Percentiles rank a stretch among this genome's conserved stretches.
These are phyloP conservation scores for Teleiodes luculella DNA, from an alignment of 2,888 invertebrate species.

Conservation along the genomic window DNA sequence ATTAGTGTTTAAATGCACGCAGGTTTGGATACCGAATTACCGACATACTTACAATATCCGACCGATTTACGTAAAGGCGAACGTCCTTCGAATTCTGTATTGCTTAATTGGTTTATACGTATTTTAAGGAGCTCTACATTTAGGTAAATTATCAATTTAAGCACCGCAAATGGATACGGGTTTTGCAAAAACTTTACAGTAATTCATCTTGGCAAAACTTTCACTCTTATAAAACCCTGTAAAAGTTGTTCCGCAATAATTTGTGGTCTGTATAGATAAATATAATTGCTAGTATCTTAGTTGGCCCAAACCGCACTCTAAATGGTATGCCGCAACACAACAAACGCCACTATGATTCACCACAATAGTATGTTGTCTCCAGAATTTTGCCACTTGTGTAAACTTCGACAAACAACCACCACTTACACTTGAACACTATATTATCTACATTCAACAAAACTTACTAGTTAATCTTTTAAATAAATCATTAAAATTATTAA, in stretches of 20 bases:
- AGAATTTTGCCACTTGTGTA: conserved; percentile 30
- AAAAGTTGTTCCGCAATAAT: too few relatives aligned
- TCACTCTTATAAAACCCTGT: neutral
- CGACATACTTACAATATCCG: conserved; percentile 35
- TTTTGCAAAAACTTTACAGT: too few relatives aligned
- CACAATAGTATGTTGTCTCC: conserved; percentile 29
- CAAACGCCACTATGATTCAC: conserved; percentile 11
- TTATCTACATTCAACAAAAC: conserved; percentile 24
- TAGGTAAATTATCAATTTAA: too few relatives aligned
- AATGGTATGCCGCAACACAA: conserved; percentile 20
- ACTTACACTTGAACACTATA: neutral
- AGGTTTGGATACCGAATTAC: conserved; percentile 41
- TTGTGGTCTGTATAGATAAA: neutral
- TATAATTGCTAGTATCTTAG: neutral
- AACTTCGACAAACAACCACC: conserved; percentile 37
- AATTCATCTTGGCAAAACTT: neutral
- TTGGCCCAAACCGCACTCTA: conserved; percentile 1
- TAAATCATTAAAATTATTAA: conserved; percentile 16
- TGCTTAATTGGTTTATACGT: conserved; percentile 26
- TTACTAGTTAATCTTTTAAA: conserved; percentile 11
- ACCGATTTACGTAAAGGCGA: conserved; percentile 44
- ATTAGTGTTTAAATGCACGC: conserved; percentile 34
- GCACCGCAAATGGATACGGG: too few relatives aligned
- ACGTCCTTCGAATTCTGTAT: conserved; percentile 37
- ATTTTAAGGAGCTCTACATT: neutral